Conservation (phyloP, 2,113 vertebrate genomes). For the Micromys minutus region DNA sequence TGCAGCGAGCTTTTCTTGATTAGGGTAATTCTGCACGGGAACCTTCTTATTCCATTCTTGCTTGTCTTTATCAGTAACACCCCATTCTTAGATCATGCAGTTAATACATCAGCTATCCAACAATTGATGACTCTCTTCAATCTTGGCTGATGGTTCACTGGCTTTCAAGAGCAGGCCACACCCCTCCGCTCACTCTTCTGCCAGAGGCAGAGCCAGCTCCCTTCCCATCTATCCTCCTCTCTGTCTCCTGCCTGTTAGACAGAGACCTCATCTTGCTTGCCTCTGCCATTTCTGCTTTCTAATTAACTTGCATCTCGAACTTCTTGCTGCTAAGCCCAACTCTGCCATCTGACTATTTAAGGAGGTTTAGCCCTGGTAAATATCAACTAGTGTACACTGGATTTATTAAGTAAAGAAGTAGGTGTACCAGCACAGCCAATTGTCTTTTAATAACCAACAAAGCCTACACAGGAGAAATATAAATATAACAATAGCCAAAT, state of each 20-base stretch:
- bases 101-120: slow-evolving; percentile 27
- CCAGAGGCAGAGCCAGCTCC: too few species aligned
- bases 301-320: background rate
- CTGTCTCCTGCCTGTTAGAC: background rate
- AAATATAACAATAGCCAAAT: background rate
- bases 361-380: background rate
- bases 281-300: background rate
- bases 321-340: background rate
- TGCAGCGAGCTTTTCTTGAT: slow-evolving; percentile 12
- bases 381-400: background rate
- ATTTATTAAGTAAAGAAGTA: slow-evolving; percentile 28
- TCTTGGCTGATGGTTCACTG: background rate
- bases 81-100: slow-evolving; percentile 48
- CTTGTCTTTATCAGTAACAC: slow-evolving; percentile 66
- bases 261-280: background rate
- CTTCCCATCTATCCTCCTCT: background rate
- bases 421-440: background rate
- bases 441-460: background rate
- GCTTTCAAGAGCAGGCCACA: background rate
- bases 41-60: slow-evolving; percentile 32
- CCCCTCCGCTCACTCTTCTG: background rate
- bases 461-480: background rate
- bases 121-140: background rate
- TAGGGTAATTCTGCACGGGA: slow-evolving; percentile 30
- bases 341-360: slow-evolving; percentile 27